phyloP scores from a whole-genome alignment of 2,113 vertebrate genomes.

The Corythaixoides concolor region DNA sequence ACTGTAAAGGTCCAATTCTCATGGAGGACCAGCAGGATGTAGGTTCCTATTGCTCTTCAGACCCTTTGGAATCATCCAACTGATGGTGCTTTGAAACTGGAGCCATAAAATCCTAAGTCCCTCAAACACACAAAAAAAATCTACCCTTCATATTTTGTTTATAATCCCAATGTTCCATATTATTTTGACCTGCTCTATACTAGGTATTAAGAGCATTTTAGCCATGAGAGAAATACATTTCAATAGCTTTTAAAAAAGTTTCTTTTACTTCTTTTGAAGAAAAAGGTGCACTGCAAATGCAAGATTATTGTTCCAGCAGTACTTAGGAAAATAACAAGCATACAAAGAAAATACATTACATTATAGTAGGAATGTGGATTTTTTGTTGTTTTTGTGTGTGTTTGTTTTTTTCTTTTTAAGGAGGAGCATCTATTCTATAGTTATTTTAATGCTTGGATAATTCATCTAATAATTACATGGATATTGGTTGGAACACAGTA shows the following conservation, averaged over 20 bases:
- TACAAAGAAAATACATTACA: neutral
- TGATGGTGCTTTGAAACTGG: neutral
- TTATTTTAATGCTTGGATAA: constrained; percentile 37
- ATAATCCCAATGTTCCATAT: neutral
- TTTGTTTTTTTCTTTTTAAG: neutral
- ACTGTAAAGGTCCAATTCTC: neutral
- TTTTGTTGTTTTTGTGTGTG: rapidly evolving
- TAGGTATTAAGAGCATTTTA: neutral
- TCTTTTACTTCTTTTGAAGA: neutral
- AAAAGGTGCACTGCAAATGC: neutral
- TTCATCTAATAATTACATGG: constrained; percentile 60
- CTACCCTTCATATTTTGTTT: neutral
- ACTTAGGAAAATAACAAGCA: neutral
- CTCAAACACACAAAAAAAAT: neutral
- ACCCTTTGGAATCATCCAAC: neutral
- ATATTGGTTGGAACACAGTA: neutral
- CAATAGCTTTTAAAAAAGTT: neutral
- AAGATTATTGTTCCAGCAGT: neutral
- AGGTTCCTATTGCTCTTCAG: neutral
- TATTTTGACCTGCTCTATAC: neutral
- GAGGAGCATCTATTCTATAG: constrained; percentile 55
- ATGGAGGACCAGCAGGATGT: neutral
- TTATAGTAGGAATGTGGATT: neutral
- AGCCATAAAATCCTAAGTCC: neutral
- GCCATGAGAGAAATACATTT: neutral